phyloP scores from a whole-genome alignment of 2,888 invertebrate genomes.

The Zaprionus obscuricornis region DNA sequence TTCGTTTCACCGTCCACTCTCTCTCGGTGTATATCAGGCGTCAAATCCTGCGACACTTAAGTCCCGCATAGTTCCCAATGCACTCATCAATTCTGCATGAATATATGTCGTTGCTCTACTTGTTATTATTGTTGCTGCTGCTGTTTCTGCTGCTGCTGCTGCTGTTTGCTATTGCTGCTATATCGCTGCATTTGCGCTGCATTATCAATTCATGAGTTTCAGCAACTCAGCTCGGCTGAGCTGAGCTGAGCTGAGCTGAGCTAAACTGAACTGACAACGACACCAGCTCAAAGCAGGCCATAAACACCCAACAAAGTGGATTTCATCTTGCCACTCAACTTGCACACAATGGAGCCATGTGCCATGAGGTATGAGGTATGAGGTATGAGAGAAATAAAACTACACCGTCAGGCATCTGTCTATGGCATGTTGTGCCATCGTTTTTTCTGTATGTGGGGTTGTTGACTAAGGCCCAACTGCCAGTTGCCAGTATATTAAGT shows the following conservation, averaged over 20 bases:
- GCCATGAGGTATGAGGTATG: too few species aligned
- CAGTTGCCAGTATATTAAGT: conserved; percentile 18
- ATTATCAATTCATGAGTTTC: conserved; percentile 71
- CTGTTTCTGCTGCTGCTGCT: conserved; percentile 10
- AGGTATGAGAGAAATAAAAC: too few species aligned
- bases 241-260: neutral
- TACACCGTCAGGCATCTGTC: neutral
- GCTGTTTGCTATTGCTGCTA: conserved; percentile 30
- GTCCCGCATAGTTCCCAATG: conserved; percentile 28
- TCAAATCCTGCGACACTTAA: conserved; percentile 22
- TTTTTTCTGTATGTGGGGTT: neutral
- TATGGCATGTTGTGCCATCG: neutral
- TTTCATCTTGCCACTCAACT: conserved; percentile 51
- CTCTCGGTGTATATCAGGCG: too few species aligned
- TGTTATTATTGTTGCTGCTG: conserved; percentile 6
- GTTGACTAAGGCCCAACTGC: conserved; percentile 17
- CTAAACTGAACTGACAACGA: conserved; percentile 42
- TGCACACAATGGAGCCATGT: too few species aligned
- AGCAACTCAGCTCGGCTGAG: conserved; percentile 11
- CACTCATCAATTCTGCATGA: conserved; percentile 67
- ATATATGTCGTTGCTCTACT: conserved; percentile 30
- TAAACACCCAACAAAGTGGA: conserved; percentile 56
- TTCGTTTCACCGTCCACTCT: too few species aligned
- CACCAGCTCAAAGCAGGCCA: conserved; percentile 52
- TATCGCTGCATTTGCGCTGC: conserved; percentile 64